Evolutionary conservation across 2,888 invertebrate genomes (phyloP), one percentile per base, ranked within the genome.

Genomic region (Plebejus melissa): DNA sequence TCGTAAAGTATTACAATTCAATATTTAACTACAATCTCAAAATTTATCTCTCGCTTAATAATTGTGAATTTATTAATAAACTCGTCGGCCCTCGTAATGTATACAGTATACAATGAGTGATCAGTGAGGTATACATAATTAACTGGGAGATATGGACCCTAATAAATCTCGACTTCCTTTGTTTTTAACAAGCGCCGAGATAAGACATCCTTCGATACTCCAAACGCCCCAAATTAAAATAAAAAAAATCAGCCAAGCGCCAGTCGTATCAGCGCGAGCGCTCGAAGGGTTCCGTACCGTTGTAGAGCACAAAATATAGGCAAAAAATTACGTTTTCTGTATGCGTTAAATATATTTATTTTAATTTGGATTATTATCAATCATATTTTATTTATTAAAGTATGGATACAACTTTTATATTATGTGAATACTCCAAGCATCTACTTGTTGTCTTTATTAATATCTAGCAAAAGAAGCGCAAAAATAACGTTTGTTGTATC

Each of bases 101-200:
- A 28, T 28, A 60, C 60, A 28, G 57, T 58, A 22, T 58, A 54
- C 22, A 13, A 58, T 58, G 58, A 58, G 22, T 70, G 76, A 77
- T 58, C 22, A 58, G 22, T 70, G 76, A 77, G 76, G 76, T 78
- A 77, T 76, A 76, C 36, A 75, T 76, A 79, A 79, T 76, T 77
- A 79, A 76, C 74, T 76, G 74, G 74, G 72, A 77, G 75, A 76
- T 79, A 77, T 79, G 79, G 77, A 77, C 77, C 79, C 60, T 77
- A 76, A 80, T 80, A 80, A 80, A 80, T 80, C 58, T 50, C 76
- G 75, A 77, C 76, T 85, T 86, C 85, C 80, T 85, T 87, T 88
- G 84, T 87, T 88, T 86, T 85, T 84, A 86, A 84, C 82, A 79
- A 83, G 79, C 81, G 80, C 81, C 79, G 74, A 75, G 82, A 85